Base-by-base conservation (phyloP, 2,888 invertebrate species). In the Melanchra persicariae region DNA sequence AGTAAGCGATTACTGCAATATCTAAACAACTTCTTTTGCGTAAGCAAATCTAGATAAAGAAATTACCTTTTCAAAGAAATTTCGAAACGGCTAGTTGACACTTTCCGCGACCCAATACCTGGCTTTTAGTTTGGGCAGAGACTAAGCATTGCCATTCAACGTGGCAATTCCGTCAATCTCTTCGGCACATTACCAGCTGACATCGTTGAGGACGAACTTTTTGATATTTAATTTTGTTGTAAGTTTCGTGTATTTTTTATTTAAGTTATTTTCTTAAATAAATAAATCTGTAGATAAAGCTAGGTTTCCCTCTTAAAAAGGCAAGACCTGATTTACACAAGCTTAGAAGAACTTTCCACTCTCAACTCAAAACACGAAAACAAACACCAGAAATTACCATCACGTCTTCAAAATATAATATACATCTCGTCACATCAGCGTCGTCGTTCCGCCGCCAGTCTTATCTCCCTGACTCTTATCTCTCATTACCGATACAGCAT, bases 401-500 rank as follows among this genome's bases (percentile, higher is more conserved):
- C 45, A 51, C 57, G 52, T 51, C 40, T 77, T 24, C 52, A 51
- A 59, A 66, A 63, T 47, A 60, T 47, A 60, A 58, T 65, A 26
- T 43, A 55, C 64, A 65, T 58, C 34, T 65, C 30, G 26, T 70
- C 40, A 57, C 59, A 77, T 54, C 72, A 60, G 37, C 63, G 49
- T 34, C 8, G 34, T 24, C 64, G 37, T 55, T 49, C 43, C 49
- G 40, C 49, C 61, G 57, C 60, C 74, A 45, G 54, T 58, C 64
- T 70, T 84, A 82, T 81, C 84, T 74, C 61, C 4, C n/a, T 10
- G 40, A 51, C 64, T n/a, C 85, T 90, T 90, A 91, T 91, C 91
- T 89, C 90, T 90, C 91, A 91, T 91, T 91, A 91, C 88, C 89
- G 89, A 90, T 90, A 88, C 89, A 89, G 82, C 77, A 79, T 84